Conservation (phyloP, 1,140 invertebrate genomes). For the Mycetomoellerius zeteki region DNA sequence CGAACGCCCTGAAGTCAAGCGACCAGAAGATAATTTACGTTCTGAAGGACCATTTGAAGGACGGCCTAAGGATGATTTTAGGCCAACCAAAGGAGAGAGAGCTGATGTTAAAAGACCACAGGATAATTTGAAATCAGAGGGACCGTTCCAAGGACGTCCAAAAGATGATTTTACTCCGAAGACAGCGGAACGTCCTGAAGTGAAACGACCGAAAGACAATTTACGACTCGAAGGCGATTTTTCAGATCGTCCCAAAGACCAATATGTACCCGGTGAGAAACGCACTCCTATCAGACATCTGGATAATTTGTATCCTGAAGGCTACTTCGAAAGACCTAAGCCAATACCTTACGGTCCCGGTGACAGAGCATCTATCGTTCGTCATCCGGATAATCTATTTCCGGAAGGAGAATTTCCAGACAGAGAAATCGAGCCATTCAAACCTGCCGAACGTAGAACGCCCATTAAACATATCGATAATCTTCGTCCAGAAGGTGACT, state of each 20-base stretch:
- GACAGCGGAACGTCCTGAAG: constrained; percentile 87
- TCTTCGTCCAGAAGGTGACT: constrained; percentile 87
- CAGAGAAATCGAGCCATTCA: constrained; percentile 74
- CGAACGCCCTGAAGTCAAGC: constrained; percentile 86
- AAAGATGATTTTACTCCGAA: constrained; percentile 86
- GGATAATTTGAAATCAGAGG: constrained; percentile 85
- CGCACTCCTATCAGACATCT: constrained; percentile 76
- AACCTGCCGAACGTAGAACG: constrained; percentile 87
- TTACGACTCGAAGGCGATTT: constrained; percentile 81
- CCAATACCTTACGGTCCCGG: constrained; percentile 75
- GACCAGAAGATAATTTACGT: constrained; percentile 87
- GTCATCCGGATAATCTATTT: constrained; percentile 81
- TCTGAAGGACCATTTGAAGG: constrained; percentile 87
- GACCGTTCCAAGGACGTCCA: constrained; percentile 85
- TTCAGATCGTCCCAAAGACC: constrained; percentile 86
- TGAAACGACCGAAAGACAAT: constrained; percentile 82
- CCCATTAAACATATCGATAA: constrained; percentile 89
- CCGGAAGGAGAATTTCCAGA: constrained; percentile 84
- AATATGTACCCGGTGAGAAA: constrained; percentile 86
- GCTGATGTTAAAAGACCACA: constrained; percentile 74
- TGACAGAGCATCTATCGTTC: constrained; percentile 81
- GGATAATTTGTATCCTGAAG: constrained; percentile 85
- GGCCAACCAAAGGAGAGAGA: constrained; percentile 58
- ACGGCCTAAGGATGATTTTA: constrained; percentile 77
- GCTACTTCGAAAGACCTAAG: constrained; percentile 82